A percentile compares a stretch with the other conserved stretches of the same genome.
These are phyloP conservation scores for Acrobasis consociella DNA, from an alignment of 2,888 invertebrate species.

Conservation along the genomic window DNA sequence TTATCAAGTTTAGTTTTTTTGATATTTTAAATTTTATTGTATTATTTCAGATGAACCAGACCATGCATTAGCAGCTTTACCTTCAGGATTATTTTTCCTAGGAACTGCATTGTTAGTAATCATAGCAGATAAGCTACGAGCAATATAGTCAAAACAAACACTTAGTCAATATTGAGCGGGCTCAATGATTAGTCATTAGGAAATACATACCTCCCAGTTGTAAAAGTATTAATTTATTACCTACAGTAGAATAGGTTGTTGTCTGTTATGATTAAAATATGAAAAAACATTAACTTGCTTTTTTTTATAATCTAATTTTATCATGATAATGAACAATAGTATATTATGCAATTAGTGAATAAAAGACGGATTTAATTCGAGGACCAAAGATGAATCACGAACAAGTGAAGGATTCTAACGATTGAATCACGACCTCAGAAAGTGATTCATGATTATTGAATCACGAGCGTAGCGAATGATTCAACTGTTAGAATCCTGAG, in stretches of 20 bases:
- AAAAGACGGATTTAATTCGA: too few species aligned
- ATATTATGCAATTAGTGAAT: too few species aligned
- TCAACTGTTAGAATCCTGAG: too few species aligned
- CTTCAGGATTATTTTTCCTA: conserved; percentile 73
- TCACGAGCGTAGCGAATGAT: too few species aligned
- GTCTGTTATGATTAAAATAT: conserved; percentile 49
- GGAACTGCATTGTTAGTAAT: conserved; percentile 73
- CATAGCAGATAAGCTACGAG: conserved; percentile 74
- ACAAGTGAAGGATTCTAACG: too few species aligned
- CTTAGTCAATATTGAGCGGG: conserved; percentile 32
- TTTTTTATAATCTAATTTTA: not conserved
- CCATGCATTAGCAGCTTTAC: conserved; percentile 60
- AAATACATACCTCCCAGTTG: conserved; percentile 61
- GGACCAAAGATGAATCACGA: too few species aligned
- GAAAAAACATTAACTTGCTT: conserved; percentile 31
- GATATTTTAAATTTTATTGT: conserved; percentile 20
- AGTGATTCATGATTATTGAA: too few species aligned
- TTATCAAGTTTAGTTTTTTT: too few species aligned
- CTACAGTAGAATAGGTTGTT: conserved; percentile 46
- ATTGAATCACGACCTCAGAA: too few species aligned
- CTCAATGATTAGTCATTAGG: conserved; percentile 48
- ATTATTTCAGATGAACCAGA: conserved; percentile 63
- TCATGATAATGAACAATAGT: too few species aligned
- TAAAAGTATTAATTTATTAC: conserved; percentile 69
- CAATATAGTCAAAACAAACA: conserved; percentile 43